Conservation (phyloP, 2,797 vertebrate genomes). For the Cyclopterus lumpus region DNA sequence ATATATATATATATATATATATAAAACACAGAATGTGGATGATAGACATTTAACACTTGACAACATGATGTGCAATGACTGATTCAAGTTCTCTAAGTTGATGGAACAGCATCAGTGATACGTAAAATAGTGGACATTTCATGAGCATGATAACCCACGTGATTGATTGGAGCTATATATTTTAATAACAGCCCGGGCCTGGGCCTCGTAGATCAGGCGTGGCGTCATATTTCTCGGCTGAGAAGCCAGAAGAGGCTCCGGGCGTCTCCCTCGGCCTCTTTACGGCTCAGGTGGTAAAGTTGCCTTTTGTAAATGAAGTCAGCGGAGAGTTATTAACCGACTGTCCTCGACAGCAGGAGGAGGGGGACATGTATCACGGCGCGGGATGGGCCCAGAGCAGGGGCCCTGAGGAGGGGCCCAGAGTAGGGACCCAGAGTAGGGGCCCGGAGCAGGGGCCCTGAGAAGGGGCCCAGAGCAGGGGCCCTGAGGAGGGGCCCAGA, state of each 20-base stretch:
- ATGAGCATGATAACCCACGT: constrained; percentile 43
- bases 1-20: too few relatives aligned
- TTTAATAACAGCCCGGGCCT: constrained; percentile 49
- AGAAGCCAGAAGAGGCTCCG: constrained; percentile 35
- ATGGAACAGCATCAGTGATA: constrained; percentile 18
- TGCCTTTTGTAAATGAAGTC: constrained; percentile 62
- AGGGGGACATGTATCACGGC: constrained; percentile 14
- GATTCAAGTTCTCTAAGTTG: not conserved
- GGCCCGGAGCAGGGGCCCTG: too few relatives aligned
- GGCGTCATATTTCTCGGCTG: constrained; percentile 52
- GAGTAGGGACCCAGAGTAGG: too few relatives aligned
- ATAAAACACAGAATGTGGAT: not conserved
- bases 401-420: not conserved
- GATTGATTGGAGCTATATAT: constrained; percentile 62
- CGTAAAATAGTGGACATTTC: constrained; percentile 4
- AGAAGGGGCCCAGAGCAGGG: too few relatives aligned
- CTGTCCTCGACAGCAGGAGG: not conserved
- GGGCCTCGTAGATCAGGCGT: constrained; percentile 41
- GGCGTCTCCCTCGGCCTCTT: constrained; percentile 53
- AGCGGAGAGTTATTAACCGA: constrained; percentile 58
- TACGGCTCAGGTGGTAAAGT: constrained; percentile 56
- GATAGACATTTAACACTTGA: not conserved
- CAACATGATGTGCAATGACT: constrained; percentile 2
- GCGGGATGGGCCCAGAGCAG: not conserved
- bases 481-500: too few relatives aligned